A percentile compares a stretch with the other conserved stretches of the same genome.
phyloP scores from a whole-genome alignment of 2,888 invertebrate genomes.

The Mythimna vitellina region DNA sequence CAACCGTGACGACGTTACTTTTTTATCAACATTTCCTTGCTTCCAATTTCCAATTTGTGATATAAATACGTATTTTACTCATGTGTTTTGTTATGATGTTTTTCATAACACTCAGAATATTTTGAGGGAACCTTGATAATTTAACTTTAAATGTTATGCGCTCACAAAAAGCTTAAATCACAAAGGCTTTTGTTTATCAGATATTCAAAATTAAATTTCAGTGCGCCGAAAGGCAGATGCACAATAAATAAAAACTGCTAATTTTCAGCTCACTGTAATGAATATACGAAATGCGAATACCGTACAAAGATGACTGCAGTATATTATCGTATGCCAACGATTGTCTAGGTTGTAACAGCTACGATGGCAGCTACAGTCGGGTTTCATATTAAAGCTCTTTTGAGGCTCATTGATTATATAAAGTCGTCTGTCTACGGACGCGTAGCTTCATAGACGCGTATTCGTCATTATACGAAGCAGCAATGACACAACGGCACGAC shows the following conservation, averaged over 20 bases:
- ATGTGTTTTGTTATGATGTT: background rate
- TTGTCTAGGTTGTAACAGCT: background rate
- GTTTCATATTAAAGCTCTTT: too few relatives aligned
- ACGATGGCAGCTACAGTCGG: too few relatives aligned
- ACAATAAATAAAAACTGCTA: conserved; percentile 18
- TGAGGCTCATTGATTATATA: too few relatives aligned
- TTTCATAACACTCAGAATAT: conserved; percentile 8
- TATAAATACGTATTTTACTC: too few relatives aligned
- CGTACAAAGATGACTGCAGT: background rate
- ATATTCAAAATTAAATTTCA: conserved; percentile 41
- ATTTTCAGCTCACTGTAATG: conserved; percentile 19
- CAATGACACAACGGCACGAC: too few relatives aligned
- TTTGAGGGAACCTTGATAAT: conserved; percentile 12
- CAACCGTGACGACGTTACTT: too few relatives aligned
- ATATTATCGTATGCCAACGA: background rate
- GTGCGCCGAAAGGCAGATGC: conserved; percentile 8
- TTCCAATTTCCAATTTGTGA: too few relatives aligned
- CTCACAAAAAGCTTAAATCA: conserved; percentile 23
- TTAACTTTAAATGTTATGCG: conserved; percentile 6
- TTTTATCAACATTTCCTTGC: too few relatives aligned
- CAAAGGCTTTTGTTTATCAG: conserved; percentile 21
- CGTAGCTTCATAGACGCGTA: too few relatives aligned
- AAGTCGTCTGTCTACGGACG: background rate
- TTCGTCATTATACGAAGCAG: too few relatives aligned
- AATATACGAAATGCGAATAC: conserved; percentile 21